These are phyloP conservation scores for Cyprinus carpio DNA, from an alignment of 2,113 vertebrate genomes.

Conservation along the genomic window DNA sequence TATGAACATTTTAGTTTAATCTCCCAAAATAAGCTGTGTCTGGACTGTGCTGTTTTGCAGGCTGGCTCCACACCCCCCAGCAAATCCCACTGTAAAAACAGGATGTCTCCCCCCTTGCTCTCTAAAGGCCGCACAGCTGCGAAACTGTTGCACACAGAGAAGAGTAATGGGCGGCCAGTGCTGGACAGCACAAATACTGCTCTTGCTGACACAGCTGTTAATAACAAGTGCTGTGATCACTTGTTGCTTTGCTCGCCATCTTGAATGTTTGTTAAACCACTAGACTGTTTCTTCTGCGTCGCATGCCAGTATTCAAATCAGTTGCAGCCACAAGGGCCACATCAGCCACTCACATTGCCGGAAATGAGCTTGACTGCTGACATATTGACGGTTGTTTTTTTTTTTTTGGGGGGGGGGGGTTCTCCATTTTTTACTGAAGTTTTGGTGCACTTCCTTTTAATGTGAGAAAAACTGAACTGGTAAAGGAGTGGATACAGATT, in stretches of 20 bases:
- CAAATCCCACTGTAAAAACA: slow-evolving; percentile 49
- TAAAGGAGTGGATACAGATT: background rate
- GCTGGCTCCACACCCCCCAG: background rate
- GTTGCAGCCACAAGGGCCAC: background rate
- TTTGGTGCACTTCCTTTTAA: background rate
- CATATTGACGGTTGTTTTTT: background rate
- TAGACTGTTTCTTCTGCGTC: slow-evolving; percentile 6
- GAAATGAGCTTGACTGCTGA: slow-evolving; percentile 11
- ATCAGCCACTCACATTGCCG: background rate
- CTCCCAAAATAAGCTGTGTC: slow-evolving; percentile 18
- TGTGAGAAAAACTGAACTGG: background rate
- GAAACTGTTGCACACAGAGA: slow-evolving; percentile 51
- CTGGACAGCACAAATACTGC: slow-evolving; percentile 46
- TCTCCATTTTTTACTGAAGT: background rate
- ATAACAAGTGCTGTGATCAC: slow-evolving; percentile 40
- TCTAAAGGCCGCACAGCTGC: slow-evolving; percentile 53
- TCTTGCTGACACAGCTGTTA: slow-evolving; percentile 60
- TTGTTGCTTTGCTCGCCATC: slow-evolving; percentile 46
- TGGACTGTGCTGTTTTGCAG: slow-evolving; percentile 1
- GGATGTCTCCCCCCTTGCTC: slow-evolving; percentile 37
- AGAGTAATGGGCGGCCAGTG: slow-evolving; percentile 33
- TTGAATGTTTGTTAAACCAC: slow-evolving; percentile 31
- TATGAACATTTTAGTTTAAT: background rate
- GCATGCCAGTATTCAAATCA: slow-evolving; percentile 22
- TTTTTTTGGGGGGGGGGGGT: no score